Conservation (phyloP, 1,140 invertebrate species). For the Saccostrea glomerata region DNA sequence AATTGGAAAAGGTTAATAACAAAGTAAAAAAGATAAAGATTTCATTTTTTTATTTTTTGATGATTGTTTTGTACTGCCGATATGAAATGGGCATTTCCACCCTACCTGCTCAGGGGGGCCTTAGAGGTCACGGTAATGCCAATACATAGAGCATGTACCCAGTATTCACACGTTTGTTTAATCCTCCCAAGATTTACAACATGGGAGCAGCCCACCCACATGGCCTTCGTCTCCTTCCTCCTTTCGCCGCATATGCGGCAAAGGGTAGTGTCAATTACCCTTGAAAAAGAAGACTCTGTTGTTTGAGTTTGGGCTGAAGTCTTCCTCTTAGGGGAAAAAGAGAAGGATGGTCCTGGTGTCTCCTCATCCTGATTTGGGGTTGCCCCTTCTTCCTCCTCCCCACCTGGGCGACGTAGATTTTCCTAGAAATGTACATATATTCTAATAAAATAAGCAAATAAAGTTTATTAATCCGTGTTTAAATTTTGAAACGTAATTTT, state of each 20-base stretch:
- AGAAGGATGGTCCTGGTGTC: too few relatives aligned
- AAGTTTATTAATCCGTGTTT: too few relatives aligned
- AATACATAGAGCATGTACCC: neutral
- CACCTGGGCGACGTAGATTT: too few relatives aligned
- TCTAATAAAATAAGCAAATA: too few relatives aligned
- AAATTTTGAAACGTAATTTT: too few relatives aligned
- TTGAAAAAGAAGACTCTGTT: neutral
- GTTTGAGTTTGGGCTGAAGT: neutral
- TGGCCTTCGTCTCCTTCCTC: neutral
- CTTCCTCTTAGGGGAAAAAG: too few relatives aligned
- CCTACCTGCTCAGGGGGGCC: neutral
- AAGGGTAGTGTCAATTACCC: neutral
- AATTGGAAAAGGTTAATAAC: constrained; percentile 17
- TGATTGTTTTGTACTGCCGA: neutral
- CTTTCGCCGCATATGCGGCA: neutral
- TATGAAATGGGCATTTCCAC: constrained; percentile 9
- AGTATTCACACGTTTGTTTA: neutral
- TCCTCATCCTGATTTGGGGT: too few relatives aligned
- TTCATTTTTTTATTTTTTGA: too few relatives aligned
- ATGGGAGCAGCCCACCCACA: neutral
- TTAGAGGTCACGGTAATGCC: neutral
- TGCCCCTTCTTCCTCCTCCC: too few relatives aligned
- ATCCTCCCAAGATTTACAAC: neutral
- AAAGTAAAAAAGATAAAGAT: neutral
- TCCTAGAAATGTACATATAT: too few relatives aligned